A percentile compares a stretch with the other conserved stretches of the same genome.
These are phyloP conservation scores for Volucella zonaria DNA, from an alignment of 2,888 invertebrate genomes.

Conservation along the genomic window DNA sequence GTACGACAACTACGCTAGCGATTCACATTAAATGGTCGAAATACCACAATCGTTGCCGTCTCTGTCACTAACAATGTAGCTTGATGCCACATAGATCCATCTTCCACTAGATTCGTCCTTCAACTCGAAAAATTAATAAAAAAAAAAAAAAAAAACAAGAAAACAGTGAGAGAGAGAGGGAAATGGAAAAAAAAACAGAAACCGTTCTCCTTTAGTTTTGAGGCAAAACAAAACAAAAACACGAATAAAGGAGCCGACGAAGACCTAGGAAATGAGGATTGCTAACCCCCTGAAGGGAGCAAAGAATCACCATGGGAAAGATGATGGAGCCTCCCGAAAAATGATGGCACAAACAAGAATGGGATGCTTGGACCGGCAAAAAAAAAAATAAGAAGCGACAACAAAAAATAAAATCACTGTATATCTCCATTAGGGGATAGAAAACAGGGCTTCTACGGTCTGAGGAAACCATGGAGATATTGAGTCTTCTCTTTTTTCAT, in stretches of 20 bases:
- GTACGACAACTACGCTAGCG: constrained; percentile 46
- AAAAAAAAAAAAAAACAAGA: constrained; percentile 34
- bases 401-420: constrained; percentile 33
- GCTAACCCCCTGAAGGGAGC: constrained; percentile 56
- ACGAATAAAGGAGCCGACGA: background rate
- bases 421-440: constrained; percentile 49
- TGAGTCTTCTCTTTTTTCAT: background rate
- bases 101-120: constrained; percentile 70
- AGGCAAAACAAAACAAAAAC: constrained; percentile 23
- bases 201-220: constrained; percentile 17
- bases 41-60: constrained; percentile 55
- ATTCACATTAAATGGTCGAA: constrained; percentile 58
- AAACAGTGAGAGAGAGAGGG: background rate
- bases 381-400: constrained; percentile 24
- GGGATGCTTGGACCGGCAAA: constrained; percentile 26
- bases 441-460: constrained; percentile 43
- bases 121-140: constrained; percentile 44
- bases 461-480: constrained; percentile 68
- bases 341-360: constrained; percentile 61
- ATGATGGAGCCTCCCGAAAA: constrained; percentile 65
- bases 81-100: constrained; percentile 51
- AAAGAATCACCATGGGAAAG: constrained; percentile 40
- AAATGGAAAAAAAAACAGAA: constrained; percentile 6
- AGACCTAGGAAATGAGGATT: constrained; percentile 52
- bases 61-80: constrained; percentile 14